Evolutionary conservation across 2,113 vertebrate species (phyloP).

Genomic region (cattle (Bos taurus)): ARS-UCD2.0 NC_037331.1:82408501-82409000

Average conservation of each 20-base stretch:
- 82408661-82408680: background rate
- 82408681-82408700: background rate
- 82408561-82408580: accelerated
- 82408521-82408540: background rate
- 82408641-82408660: background rate
- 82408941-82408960: background rate
- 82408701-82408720: background rate
- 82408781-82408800: background rate
- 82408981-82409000: background rate
- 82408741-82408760: background rate
- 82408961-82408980: background rate
- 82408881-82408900: background rate
- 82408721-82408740: background rate
- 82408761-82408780: background rate
- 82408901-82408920: background rate
- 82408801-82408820: background rate
- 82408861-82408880: background rate
- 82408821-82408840: background rate
- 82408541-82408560: background rate
- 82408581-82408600: background rate
- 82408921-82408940: background rate
- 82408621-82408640: background rate
- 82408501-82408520: background rate
- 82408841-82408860: background rate
- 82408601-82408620: background rate